phyloP scores from a whole-genome alignment of 2,888 invertebrate species.

The Cosmopolites sordidus region DNA sequence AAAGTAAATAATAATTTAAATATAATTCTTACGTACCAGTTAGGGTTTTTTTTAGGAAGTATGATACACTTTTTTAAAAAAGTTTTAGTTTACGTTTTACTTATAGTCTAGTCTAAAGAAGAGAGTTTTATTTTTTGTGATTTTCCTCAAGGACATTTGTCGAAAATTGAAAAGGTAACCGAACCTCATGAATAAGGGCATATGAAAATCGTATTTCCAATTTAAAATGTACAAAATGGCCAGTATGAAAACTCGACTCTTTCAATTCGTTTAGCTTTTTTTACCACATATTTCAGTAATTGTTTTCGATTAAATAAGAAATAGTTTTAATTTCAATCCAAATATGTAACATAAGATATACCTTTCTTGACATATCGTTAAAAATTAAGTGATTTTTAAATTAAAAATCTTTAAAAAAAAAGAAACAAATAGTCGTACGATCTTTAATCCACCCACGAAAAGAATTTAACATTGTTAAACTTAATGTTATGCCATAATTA shows the following conservation, averaged over 20 bases:
- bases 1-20: neutral
- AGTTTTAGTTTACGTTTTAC: too few relatives aligned
- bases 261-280: neutral
- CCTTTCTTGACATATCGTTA: conserved; percentile 44
- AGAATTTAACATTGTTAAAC: conserved; percentile 15
- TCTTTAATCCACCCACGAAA: conserved; percentile 11
- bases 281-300: neutral
- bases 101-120: too few relatives aligned
- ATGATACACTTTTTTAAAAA: conserved; percentile 14
- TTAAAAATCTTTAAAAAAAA: neutral
- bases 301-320: conserved; percentile 10
- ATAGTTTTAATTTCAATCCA: conserved; percentile 43
- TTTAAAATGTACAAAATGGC: neutral
- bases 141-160: too few relatives aligned
- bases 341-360: conserved; percentile 35
- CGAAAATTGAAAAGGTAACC: too few relatives aligned
- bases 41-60: conserved; percentile 20
- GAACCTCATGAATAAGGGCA: neutral
- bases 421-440: neutral
- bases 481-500: conserved; percentile 7
- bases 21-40: neutral
- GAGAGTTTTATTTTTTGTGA: too few relatives aligned
- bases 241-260: neutral
- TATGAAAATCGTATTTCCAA: neutral
- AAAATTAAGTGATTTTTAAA: conserved; percentile 36